Evolutionary conservation across 2,888 invertebrate genomes (phyloP).

Genomic region (Drosophila stalkeri): DNA sequence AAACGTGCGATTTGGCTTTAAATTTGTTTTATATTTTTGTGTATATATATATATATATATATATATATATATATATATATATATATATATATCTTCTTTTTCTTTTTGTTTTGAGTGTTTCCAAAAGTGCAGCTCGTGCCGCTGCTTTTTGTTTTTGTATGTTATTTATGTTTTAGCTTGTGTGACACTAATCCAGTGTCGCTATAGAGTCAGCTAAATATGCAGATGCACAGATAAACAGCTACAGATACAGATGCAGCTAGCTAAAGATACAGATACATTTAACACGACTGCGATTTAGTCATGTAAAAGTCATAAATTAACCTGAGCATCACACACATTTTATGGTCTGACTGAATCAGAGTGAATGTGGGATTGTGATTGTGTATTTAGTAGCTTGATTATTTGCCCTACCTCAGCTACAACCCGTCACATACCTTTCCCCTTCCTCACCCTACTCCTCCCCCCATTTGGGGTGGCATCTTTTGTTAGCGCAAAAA

Average conservation of each 20-base stretch:
- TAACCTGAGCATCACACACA: conserved; percentile 38
- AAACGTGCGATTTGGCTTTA: conserved; percentile 19
- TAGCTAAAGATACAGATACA: conserved; percentile 15
- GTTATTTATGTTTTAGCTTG: conserved; percentile 45
- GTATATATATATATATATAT: too few species aligned
- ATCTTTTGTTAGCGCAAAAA: conserved; percentile 37
- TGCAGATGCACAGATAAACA: conserved; percentile 1
- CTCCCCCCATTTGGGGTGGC: not conserved
- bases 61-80: too few species aligned
- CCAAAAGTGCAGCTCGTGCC: conserved; percentile 30
- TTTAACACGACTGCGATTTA: conserved; percentile 36
- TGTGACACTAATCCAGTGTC: conserved; percentile 54
- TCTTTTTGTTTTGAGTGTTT: not conserved
- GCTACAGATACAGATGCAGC: conserved; percentile 1
- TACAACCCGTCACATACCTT: not conserved
- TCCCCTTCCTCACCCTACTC: too few species aligned
- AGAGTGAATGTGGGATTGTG: conserved; percentile 1
- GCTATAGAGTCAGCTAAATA: conserved; percentile 32
- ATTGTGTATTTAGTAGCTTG: conserved; percentile 19
- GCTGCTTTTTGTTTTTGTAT: conserved; percentile 13
- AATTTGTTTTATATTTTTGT: conserved; percentile 8
- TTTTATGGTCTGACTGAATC: conserved; percentile 45
- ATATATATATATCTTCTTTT: too few species aligned
- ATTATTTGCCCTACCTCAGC: conserved; percentile 19
- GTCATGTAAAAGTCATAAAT: conserved; percentile 64